These are phyloP conservation scores for Stichopus horrens DNA, from an alignment of 53 echinoderm and acorn worm genomes.

Conservation along the genomic window DNA sequence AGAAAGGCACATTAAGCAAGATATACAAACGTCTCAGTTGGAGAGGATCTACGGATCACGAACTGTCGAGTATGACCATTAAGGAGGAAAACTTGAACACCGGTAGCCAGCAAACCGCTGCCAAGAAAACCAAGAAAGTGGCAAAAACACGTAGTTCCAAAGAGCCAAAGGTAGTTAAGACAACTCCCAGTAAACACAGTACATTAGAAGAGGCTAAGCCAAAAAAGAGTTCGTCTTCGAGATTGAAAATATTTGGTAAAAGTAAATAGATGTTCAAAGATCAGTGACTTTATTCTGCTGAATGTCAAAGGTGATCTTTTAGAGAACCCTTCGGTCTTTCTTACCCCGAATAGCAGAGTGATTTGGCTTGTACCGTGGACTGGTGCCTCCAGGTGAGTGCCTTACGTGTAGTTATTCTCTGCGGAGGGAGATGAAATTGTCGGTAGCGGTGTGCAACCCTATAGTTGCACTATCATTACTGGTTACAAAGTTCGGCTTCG, in stretches of 20 bases:
- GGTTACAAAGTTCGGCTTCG: background rate
- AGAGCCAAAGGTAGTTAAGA: background rate
- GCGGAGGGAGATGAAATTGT: background rate
- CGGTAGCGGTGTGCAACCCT: background rate
- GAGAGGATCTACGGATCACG: conserved; percentile 45
- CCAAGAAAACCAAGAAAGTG: background rate
- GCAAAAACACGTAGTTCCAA: background rate
- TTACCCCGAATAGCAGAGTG: background rate
- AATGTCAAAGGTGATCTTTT: too few relatives aligned
- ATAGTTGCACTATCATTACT: background rate
- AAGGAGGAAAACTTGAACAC: background rate
- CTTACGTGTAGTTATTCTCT: background rate
- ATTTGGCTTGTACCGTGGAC: background rate
- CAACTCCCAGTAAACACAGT: conserved; percentile 19
- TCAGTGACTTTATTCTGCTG: too few relatives aligned
- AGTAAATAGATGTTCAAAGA: conserved; percentile 7
- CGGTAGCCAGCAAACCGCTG: background rate
- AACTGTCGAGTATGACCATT: background rate
- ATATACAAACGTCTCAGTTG: conserved; percentile 50
- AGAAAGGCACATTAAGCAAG: conserved; percentile 48
- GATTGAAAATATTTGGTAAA: background rate
- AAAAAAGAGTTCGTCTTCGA: background rate
- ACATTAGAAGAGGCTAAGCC: conserved; percentile 2
- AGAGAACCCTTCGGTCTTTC: background rate
- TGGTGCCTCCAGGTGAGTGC: background rate